Evolutionary conservation across 2,797 vertebrate species (phyloP), one percentile per base, ranked within the genome.

Genomic region (Galagoides demidoff): DNA sequence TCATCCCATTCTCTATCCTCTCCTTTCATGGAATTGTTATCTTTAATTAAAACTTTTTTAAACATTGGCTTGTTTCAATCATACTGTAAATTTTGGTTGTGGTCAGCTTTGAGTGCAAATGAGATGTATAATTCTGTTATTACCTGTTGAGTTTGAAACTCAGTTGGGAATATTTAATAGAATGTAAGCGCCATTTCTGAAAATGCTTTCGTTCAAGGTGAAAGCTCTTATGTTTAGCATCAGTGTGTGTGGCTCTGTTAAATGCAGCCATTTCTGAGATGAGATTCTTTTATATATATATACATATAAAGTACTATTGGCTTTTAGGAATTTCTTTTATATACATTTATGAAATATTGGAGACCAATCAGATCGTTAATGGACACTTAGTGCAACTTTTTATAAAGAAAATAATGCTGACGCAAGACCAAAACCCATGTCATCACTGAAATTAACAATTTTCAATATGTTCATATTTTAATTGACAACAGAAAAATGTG

Each of bases 301-400:
- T 76, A 29, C 96, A 4, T 92, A 89, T 96, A 96, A 97, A 96
- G 84, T 97, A 96, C 97, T 97, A 19, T 97, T 98, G 93, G 97
- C 98, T 98, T 98, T 98, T 98, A 98, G 97, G 96, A 96, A 81
- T 89, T 97, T 97, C 87, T 98, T 98, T 92, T 97, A 81, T 95
- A 93, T 92, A 9, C 90, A 87, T 96, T 97, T 95, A 97, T 97
- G 97, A 94, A 97, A 93, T 97, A 98, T 86, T 96, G 94, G 98
- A 98, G 97, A 98, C 98, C 98, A 98, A 97, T 98, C 95, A 97
- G 97, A 98, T 96, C 96, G 90, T 97, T 91, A 94, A 90, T 94
- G 96, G 96, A 98, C 98, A 97, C 97, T 98, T 85, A 97, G 97
- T 98, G 97, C 96, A 97, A 96, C 93, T 97, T 97, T 98, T 98